These are phyloP conservation scores for Trichogramma evanescens DNA, from an alignment of 2,888 invertebrate species.

Conservation along the genomic window DNA sequence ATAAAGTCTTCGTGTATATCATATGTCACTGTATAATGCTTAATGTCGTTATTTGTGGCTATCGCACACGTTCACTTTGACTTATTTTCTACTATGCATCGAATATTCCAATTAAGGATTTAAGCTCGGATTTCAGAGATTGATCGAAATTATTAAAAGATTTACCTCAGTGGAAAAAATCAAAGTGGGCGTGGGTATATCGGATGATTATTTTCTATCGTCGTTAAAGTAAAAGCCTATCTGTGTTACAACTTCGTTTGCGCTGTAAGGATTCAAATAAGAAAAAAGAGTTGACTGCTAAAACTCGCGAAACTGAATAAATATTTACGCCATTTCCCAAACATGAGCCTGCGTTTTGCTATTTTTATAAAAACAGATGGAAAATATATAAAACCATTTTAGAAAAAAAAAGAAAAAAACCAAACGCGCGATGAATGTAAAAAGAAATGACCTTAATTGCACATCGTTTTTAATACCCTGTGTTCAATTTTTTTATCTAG, in stretches of 20 bases:
- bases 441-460: not conserved
- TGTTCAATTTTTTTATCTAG: no score
- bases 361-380: slow-evolving; percentile 19
- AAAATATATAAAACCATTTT: not conserved
- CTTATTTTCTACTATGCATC: no score
- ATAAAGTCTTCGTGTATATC: no score
- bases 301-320: no score
- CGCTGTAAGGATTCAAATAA: not conserved
- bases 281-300: no score
- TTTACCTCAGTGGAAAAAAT: not conserved
- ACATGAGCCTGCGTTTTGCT: slow-evolving; percentile 18
- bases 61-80: no score
- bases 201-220: slow-evolving; percentile 12
- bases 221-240: slow-evolving; percentile 12
- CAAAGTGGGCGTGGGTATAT: not conserved
- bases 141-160: no score
- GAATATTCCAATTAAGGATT: no score
- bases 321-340: no score
- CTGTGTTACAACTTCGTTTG: slow-evolving; percentile 18
- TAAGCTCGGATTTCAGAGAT: no score
- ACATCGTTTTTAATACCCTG: not conserved
- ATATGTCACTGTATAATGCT: no score
- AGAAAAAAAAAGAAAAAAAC: not conserved
- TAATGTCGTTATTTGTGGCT: no score
- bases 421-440: not conserved